Evolutionary conservation across 2,888 invertebrate species (phyloP).

Genomic region (Dryocosmus kuriphilus): DNA sequence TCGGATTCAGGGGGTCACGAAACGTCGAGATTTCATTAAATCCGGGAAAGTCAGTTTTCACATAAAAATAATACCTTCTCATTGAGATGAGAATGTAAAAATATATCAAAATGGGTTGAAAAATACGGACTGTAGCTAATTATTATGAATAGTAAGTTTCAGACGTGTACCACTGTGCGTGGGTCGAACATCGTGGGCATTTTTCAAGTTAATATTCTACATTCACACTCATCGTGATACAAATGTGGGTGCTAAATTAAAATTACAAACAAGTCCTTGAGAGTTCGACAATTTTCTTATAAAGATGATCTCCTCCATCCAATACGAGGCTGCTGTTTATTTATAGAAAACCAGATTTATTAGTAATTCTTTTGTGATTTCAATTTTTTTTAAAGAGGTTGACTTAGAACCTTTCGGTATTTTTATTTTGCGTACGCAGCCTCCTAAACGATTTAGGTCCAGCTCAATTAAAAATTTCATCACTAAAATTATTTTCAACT

Average conservation of each 20-base stretch:
- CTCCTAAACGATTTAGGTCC: background rate
- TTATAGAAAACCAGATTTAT: background rate
- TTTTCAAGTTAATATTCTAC: slow-evolving; percentile 43
- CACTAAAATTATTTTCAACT: background rate
- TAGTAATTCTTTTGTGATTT: background rate
- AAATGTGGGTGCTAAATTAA: background rate
- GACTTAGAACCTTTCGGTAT: background rate
- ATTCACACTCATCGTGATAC: slow-evolving; percentile 15
- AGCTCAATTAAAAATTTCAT: background rate
- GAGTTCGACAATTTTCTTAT: background rate
- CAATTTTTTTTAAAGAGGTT: background rate
- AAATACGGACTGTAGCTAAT: too few species aligned
- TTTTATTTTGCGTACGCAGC: background rate
- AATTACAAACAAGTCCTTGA: background rate
- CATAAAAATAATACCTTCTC: too few species aligned
- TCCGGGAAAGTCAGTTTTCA: too few species aligned
- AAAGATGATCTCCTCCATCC: background rate
- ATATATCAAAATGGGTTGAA: too few species aligned
- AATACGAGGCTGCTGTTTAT: background rate
- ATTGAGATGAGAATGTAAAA: too few species aligned
- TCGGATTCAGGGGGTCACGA: too few species aligned
- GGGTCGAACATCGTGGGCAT: slow-evolving; percentile 21
- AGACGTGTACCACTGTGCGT: background rate
- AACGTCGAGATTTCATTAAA: too few species aligned
- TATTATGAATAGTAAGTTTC: too few species aligned